Conservation (phyloP, 2,888 invertebrate species). For the Acleris literana region DNA sequence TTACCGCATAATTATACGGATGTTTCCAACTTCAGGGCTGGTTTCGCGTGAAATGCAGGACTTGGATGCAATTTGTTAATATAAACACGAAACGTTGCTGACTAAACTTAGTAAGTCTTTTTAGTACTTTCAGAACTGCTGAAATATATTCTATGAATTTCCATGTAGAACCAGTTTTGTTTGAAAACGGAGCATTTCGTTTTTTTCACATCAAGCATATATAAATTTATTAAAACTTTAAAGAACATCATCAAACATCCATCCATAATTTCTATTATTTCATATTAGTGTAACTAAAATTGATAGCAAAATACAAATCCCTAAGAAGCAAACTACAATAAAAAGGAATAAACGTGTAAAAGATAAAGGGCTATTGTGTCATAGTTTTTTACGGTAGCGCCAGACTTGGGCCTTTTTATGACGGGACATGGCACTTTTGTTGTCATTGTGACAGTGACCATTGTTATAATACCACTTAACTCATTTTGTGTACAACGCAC, state of each 20-base stretch:
- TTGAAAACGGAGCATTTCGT: no score
- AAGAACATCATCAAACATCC: no score
- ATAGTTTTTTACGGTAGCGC: constrained; percentile 33
- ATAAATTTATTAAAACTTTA: no score
- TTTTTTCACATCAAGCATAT: no score
- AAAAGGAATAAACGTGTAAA: constrained; percentile 2
- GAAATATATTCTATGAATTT: no score
- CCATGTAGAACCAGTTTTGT: no score
- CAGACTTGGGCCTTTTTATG: constrained; percentile 12
- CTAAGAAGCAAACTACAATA: constrained; percentile 1
- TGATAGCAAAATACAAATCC: constrained; percentile 1
- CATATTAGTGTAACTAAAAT: not conserved
- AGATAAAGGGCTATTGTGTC: constrained; percentile 27
- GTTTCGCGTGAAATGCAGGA: not conserved
- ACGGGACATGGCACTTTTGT: constrained; percentile 22
- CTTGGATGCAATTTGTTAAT: not conserved
- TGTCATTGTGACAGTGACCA: constrained; percentile 34
- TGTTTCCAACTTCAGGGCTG: not conserved
- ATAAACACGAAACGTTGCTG: constrained; percentile 1
- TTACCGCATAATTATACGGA: constrained; percentile 17
- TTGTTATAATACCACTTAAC: constrained; percentile 34
- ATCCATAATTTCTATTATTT: not conserved
- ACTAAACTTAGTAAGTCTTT: constrained; percentile 1
- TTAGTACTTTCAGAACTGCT: not conserved
- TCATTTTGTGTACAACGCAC: constrained; percentile 18